Conservation (phyloP, 92 coral and sea anemone species). For the Palythoa grandis region DNA sequence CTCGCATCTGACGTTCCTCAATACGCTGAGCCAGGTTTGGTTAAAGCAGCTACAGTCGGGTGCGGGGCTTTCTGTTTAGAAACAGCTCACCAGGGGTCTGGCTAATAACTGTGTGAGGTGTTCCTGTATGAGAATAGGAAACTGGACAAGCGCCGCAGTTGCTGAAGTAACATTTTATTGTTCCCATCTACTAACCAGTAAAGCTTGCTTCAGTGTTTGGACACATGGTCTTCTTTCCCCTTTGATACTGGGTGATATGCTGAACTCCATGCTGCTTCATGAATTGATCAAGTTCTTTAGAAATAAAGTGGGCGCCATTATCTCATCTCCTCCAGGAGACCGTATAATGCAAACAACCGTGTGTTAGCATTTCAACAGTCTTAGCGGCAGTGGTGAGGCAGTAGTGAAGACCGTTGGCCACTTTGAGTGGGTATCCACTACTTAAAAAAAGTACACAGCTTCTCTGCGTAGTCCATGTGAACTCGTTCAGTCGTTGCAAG, state of each 20-base stretch:
- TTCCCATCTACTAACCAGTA: neutral
- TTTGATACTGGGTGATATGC: neutral
- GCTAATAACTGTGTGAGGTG: constrained; percentile 59
- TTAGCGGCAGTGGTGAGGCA: too few species aligned
- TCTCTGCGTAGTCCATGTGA: too few species aligned
- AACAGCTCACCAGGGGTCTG: constrained; percentile 42
- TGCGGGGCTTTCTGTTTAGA: constrained; percentile 26
- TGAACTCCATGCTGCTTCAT: neutral
- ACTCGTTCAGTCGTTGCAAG: too few species aligned
- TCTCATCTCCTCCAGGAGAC: too few species aligned
- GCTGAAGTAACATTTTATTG: constrained; percentile 33
- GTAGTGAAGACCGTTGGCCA: too few species aligned
- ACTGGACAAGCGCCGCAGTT: constrained; percentile 58
- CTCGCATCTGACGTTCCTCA: neutral
- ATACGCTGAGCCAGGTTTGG: constrained; percentile 39
- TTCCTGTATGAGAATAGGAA: constrained; percentile 59
- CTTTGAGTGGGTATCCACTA: too few species aligned
- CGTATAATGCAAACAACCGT: too few species aligned
- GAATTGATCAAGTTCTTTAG: neutral
- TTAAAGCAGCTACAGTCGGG: constrained; percentile 14
- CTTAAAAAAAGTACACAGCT: too few species aligned
- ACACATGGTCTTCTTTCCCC: neutral
- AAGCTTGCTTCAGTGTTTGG: neutral
- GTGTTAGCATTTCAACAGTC: too few species aligned
- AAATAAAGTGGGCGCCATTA: too few species aligned